Base-by-base conservation (phyloP, 2,888 invertebrate species). In the Bimastos eiseni region DNA sequence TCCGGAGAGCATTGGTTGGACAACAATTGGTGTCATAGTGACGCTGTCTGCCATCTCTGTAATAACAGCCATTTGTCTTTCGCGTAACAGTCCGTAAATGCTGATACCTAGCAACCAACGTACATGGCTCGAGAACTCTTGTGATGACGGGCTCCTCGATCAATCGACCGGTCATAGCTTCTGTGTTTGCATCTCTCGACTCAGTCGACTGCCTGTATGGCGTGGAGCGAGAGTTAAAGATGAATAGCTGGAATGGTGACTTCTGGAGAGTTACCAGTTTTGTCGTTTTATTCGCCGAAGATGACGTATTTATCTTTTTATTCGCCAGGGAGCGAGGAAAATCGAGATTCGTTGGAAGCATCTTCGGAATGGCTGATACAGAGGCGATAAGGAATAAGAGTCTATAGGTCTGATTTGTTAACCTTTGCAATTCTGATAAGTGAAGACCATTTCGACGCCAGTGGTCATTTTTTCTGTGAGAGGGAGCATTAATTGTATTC, bases 1-100 rank as follows among this genome's bases (percentile, higher is more conserved):
- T 30, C 92, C 92, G 11, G 92, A 92, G 91, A 91, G 91, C 11
- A 86, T 92, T 11, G 92, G 92, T 21, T 92, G 92, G 92, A 89
- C 92, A 24, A 91, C 91, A 34, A 89, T 92, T 88, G 91, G 92
- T 70, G 38, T 91, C 89, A 91, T 92, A 36, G 34, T 92, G 83
- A 84, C 90, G 33, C 89, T 92, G 24, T 91, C 92, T 17, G 91
- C 91, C 30, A 37, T 92, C 34, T 90, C 92, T 36, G 88, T 92
- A 41, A 83, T 91, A 83, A 70, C 91, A 0, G 91, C 91, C 86
- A 83, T 92, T 49, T 91, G 91, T 88, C 90, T 92, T 55, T 86
- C 91, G 38, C 89, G 86, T 33, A 86, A 17, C 36, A 6, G 37
- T 19, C 70, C 30, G 30, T n/a, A 70, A 8, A 17, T n/a, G n/a